phyloP scores from a whole-genome alignment of 2,797 vertebrate genomes.

The Centroberyx gerrardi region DNA sequence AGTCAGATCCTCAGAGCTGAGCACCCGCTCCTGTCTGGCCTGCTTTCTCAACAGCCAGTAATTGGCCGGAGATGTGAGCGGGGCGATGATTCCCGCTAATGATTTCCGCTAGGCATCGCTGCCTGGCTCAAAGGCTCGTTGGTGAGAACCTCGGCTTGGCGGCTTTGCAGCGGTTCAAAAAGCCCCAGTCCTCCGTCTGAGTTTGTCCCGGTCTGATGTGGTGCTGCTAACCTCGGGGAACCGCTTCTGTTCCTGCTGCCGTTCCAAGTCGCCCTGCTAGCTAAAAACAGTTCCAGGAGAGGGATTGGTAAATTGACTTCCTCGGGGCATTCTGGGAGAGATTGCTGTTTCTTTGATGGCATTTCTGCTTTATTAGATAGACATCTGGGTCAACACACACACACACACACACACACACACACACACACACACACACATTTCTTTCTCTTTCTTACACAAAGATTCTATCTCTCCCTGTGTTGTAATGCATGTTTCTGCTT shows the following conservation, averaged over 20 bases:
- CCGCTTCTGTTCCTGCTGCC: neutral
- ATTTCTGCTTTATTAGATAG: constrained; percentile 40
- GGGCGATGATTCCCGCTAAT: constrained; percentile 14
- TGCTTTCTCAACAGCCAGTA: neutral
- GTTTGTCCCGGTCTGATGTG: neutral
- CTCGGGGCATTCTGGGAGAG: constrained; percentile 15
- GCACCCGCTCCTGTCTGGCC: too few species aligned
- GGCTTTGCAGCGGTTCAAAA: neutral
- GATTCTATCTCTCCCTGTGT: neutral
- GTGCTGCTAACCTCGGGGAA: constrained; percentile 10
- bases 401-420: neutral
- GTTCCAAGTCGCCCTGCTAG: neutral
- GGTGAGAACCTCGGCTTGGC: neutral
- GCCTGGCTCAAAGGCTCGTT: constrained; percentile 38
- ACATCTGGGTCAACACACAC: constrained; percentile 48
- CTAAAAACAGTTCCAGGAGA: constrained; percentile 1
- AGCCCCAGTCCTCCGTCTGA: neutral
- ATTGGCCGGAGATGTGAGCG: constrained; percentile 21
- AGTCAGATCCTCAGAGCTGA: neutral
- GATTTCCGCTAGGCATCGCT: constrained; percentile 14
- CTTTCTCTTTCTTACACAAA: neutral
- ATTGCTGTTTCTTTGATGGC: constrained; percentile 28
- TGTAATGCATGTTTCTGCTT: too few species aligned
- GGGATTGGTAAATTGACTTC: neutral
- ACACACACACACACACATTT: neutral